Percentiles rank a stretch among this genome's conserved stretches.
phyloP scores from a whole-genome alignment of 2,113 vertebrate species.

The Thalassoma bifasciatum region DNA sequence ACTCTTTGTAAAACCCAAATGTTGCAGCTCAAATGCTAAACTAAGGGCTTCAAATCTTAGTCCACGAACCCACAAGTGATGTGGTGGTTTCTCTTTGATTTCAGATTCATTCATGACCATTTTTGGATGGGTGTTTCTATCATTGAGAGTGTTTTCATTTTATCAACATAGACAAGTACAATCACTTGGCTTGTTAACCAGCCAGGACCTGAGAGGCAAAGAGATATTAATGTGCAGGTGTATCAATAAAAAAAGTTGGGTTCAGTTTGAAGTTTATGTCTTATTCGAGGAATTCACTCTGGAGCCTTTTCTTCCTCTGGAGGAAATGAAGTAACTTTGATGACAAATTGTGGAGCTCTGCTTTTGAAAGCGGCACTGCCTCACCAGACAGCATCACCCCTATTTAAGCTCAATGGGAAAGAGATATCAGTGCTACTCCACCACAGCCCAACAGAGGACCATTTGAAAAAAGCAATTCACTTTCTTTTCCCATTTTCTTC shows the following conservation, averaged over 20 bases:
- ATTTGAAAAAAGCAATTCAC: slow-evolving; percentile 21
- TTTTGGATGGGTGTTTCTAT: no score
- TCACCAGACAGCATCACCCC: slow-evolving; percentile 4
- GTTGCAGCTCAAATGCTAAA: no score
- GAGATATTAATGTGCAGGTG: background rate
- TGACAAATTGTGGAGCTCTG: background rate
- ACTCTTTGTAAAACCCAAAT: no score
- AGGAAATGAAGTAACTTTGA: slow-evolving; percentile 14
- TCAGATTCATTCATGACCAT: no score
- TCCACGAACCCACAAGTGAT: no score
- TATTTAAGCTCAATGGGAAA: slow-evolving; percentile 20
- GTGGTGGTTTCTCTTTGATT: no score
- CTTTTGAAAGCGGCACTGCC: background rate
- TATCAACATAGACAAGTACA: background rate
- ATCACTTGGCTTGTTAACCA: background rate
- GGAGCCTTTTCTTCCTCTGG: background rate
- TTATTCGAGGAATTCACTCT: background rate
- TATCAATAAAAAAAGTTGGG: background rate
- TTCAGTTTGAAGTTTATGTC: background rate
- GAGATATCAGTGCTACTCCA: background rate
- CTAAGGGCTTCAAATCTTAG: no score
- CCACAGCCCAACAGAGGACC: slow-evolving; percentile 1
- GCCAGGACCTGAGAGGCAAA: background rate
- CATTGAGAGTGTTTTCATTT: background rate
- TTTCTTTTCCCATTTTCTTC: slow-evolving; percentile 8